These are phyloP conservation scores for Eurytoma californica DNA, from an alignment of 2,888 invertebrate species.

Conservation along the genomic window DNA sequence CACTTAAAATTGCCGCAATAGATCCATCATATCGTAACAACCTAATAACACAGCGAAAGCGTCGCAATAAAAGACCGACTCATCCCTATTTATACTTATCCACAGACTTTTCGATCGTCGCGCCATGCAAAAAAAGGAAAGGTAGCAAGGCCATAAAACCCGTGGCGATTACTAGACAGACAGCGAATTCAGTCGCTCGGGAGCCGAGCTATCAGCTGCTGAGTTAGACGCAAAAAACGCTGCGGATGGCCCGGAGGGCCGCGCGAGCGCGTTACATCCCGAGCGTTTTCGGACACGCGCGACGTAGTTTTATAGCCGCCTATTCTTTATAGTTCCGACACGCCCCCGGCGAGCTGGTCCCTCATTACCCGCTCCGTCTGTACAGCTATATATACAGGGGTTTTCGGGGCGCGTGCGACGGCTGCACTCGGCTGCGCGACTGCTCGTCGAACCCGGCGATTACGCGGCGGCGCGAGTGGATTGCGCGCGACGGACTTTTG, in stretches of 20 bases:
- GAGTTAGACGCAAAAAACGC: neutral
- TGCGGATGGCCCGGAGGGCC: constrained; percentile 4
- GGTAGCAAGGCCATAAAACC: too few relatives aligned
- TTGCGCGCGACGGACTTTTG: constrained; percentile 7
- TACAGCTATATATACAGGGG: neutral
- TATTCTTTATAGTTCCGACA: constrained; percentile 63
- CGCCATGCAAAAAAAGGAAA: too few relatives aligned
- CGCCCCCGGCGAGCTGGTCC: constrained; percentile 57
- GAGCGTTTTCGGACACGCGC: constrained; percentile 54
- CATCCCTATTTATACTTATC: too few relatives aligned
- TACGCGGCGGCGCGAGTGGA: neutral
- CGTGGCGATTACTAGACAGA: neutral
- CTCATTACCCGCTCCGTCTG: constrained; percentile 54
- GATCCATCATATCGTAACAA: too few relatives aligned
- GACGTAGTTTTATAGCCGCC: constrained; percentile 63
- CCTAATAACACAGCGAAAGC: too few relatives aligned
- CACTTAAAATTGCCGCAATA: too few relatives aligned
- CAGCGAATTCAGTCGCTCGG: neutral
- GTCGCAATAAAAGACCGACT: too few relatives aligned
- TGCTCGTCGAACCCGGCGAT: too few relatives aligned
- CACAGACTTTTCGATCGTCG: too few relatives aligned
- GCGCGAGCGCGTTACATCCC: neutral
- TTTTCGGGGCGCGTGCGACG: neutral
- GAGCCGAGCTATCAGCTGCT: neutral
- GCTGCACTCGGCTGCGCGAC: neutral